phyloP scores from a whole-genome alignment of 2,113 vertebrate species.

The Ameiurus melas region DNA sequence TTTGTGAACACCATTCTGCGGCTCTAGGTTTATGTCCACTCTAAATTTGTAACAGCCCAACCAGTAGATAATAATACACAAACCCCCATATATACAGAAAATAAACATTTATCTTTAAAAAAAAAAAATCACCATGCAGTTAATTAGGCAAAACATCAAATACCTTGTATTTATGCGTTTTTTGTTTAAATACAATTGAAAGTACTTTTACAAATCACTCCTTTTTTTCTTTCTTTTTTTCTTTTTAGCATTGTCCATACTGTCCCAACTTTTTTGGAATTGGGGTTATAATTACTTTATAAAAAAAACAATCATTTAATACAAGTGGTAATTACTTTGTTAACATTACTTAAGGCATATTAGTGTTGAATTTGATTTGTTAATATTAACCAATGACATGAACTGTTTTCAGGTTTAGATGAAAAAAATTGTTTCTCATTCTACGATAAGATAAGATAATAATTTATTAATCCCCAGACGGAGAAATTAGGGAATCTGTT shows the following conservation, averaged over 20 bases:
- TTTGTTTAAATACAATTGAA: too few relatives aligned
- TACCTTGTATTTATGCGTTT: too few relatives aligned
- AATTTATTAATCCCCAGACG: too few relatives aligned
- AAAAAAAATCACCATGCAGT: too few relatives aligned
- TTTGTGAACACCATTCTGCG: neutral
- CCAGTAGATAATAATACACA: neutral
- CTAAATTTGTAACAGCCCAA: neutral
- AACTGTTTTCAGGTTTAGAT: neutral
- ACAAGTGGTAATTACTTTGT: neutral
- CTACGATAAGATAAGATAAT: too few relatives aligned
- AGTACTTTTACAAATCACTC: too few relatives aligned
- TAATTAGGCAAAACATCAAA: too few relatives aligned
- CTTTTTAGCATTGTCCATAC: too few relatives aligned
- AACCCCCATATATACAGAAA: neutral
- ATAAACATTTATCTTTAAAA: neutral
- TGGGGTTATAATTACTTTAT: neutral
- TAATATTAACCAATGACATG: neutral
- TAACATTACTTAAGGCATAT: neutral
- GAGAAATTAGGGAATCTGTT: neutral
- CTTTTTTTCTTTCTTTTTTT: too few relatives aligned
- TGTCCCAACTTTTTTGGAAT: too few relatives aligned
- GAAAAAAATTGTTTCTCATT: neutral
- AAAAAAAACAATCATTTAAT: neutral
- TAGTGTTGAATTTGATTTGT: neutral
- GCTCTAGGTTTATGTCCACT: neutral